Evolutionary conservation across 2,113 vertebrate species (phyloP).

Genomic region (Chaenogobius annularis): DNA sequence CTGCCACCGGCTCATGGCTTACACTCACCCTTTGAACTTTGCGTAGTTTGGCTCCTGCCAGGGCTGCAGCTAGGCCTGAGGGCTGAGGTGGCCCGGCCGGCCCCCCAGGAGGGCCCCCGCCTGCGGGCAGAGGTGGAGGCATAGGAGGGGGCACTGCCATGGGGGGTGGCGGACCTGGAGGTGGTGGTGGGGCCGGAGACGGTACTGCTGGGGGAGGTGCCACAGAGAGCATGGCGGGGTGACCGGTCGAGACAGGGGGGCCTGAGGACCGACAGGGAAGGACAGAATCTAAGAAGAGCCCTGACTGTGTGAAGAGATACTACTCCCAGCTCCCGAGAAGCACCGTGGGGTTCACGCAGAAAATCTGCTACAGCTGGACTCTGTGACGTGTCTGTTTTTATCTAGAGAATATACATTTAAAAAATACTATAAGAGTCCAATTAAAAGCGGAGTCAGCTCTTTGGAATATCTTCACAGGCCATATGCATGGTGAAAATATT

Average conservation of each 20-base stretch:
- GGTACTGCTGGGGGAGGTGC: conserved; percentile 74
- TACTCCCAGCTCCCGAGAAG: background rate
- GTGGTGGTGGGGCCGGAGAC: conserved; percentile 84
- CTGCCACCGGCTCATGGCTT: background rate
- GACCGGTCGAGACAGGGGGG: conserved; percentile 85
- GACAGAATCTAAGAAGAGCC: background rate
- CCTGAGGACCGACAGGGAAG: conserved; percentile 74
- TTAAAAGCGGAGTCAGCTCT: background rate
- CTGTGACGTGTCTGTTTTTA: background rate
- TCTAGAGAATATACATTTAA: background rate
- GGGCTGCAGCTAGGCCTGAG: conserved; percentile 91
- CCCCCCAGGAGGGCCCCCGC: conserved; percentile 75
- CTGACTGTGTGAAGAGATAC: background rate
- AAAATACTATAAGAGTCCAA: background rate
- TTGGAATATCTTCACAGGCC: background rate
- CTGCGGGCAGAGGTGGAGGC: conserved; percentile 84
- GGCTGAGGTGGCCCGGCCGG: conserved; percentile 82
- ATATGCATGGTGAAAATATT: background rate
- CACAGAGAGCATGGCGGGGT: conserved; percentile 78
- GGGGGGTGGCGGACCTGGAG: conserved; percentile 86
- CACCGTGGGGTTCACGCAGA: background rate
- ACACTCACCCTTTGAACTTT: conserved; percentile 91
- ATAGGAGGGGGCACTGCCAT: conserved; percentile 85
- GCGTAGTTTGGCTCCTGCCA: conserved; percentile 96
- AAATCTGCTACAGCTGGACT: background rate